phyloP scores from a whole-genome alignment of 2,113 vertebrate genomes.

The Eulacestoma nigropectus region DNA sequence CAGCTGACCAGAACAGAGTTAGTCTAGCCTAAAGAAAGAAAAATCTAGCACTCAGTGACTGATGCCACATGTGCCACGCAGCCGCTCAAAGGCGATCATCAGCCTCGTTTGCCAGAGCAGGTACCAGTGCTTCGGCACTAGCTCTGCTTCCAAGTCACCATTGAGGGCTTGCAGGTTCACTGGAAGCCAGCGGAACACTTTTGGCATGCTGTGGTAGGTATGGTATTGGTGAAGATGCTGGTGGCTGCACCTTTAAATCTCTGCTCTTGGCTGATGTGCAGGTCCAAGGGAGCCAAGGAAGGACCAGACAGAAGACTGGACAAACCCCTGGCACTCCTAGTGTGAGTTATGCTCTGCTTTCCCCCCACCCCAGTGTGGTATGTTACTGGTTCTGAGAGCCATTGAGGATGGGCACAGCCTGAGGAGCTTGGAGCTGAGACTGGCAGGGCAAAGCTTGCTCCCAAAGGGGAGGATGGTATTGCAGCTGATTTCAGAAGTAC shows the following conservation, averaged over 20 bases:
- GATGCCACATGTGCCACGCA: fast-evolving
- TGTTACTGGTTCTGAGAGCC: not conserved
- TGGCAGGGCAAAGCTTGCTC: not conserved
- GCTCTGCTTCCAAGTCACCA: not conserved
- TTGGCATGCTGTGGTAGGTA: not conserved
- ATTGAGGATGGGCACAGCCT: not conserved
- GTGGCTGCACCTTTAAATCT: not conserved
- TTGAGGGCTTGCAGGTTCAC: not conserved
- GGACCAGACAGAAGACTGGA: not conserved
- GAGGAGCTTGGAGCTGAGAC: not conserved
- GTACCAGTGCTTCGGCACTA: not conserved
- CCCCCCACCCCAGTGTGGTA: too few species aligned
- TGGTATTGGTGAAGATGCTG: not conserved
- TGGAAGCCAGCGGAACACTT: not conserved
- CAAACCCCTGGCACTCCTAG: not conserved
- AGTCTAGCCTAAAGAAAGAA: not conserved
- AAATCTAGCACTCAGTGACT: not conserved
- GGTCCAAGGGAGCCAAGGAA: not conserved
- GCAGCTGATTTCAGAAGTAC: not conserved
- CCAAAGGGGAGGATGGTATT: not conserved
- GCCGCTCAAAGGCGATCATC: fast-evolving
- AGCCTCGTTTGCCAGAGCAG: not conserved
- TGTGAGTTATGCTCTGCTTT: not conserved
- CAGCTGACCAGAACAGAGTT: not conserved
- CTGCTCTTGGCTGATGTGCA: not conserved